A percentile compares a stretch with the other conserved stretches of the same genome.
phyloP scores from a whole-genome alignment of 2,797 vertebrate genomes.

The Enteromius afrohamiltoni region DNA sequence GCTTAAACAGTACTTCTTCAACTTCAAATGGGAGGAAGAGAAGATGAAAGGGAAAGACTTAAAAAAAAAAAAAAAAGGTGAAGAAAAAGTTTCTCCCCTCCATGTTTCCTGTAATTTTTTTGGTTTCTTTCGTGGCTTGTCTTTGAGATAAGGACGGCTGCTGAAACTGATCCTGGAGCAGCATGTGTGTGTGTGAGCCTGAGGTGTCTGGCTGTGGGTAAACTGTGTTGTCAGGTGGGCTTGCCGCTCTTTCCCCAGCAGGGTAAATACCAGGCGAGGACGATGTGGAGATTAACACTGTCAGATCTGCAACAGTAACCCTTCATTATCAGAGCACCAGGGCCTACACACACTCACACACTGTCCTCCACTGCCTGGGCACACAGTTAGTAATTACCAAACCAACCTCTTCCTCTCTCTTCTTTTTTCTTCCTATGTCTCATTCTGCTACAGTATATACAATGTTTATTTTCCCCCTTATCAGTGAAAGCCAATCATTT shows the following conservation, averaged over 20 bases:
- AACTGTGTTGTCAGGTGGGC: conserved; percentile 72
- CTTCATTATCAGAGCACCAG: conserved; percentile 81
- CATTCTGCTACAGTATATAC: conserved; percentile 35
- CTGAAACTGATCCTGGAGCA: conserved; percentile 59
- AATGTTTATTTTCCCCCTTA: conserved; percentile 7
- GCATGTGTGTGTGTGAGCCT: not conserved
- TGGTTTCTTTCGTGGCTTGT: conserved; percentile 43
- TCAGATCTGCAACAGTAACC: conserved; percentile 81
- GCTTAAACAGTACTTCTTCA: conserved; percentile 74
- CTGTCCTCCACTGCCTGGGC: conserved; percentile 74
- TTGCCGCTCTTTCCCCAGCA: conserved; percentile 65
- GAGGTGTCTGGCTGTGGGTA: conserved; percentile 66
- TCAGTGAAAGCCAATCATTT: conserved; percentile 4
- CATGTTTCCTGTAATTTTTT: conserved; percentile 47
- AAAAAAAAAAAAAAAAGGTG: conserved; percentile 43
- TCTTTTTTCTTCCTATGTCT: conserved; percentile 59
- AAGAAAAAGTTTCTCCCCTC: conserved; percentile 64
- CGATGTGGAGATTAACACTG: conserved; percentile 81
- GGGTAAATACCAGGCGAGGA: conserved; percentile 67
- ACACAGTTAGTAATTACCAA: conserved; percentile 82
- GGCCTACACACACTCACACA: conserved; percentile 73
- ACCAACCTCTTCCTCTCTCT: conserved; percentile 75
- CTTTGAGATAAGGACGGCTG: conserved; percentile 57
- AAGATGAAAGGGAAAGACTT: conserved; percentile 48
- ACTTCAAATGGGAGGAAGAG: conserved; percentile 71